Base-by-base conservation (phyloP, 2,888 invertebrate species). In the Merodon equestris region DNA sequence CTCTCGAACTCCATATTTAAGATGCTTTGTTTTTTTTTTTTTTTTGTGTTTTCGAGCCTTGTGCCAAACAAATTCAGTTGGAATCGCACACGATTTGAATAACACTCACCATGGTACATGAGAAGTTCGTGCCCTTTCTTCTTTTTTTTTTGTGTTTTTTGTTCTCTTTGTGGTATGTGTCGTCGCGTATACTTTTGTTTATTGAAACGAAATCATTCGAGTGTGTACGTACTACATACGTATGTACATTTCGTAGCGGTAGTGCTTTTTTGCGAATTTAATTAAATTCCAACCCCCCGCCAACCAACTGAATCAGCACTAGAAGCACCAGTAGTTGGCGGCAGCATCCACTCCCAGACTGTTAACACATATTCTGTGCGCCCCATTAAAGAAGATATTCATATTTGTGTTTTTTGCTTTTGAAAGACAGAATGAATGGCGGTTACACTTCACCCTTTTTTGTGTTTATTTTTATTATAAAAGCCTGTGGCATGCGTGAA, bases 301-400 rank as follows among this genome's bases (percentile, higher is more conserved):
- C 45, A 34, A 18, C 57, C 44, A n/a, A n/a, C n/a, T n/a, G n/a
- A n/a, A n/a, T n/a, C n/a, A n/a, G n/a, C n/a, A n/a, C n/a, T n/a
- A n/a, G n/a, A n/a, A 27, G 27, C 27, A 2, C 27, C 27, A 27
- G 27, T 7, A 2, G 3, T 27, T 27, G 27, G 27, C 7, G 7
- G 27, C 27, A 27, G 27, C 7, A 27, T 27, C 3, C 47, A 47
- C 45, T 27, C 5, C 12, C 19, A 53, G 53, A 45, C 53, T 44
- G 63, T 63, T 63, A 53, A 53, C 63, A 63, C 63, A 63, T 34
- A 61, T 61, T 57, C 34, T 10, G 53, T 63, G 63, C 45, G 63
- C 19, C 53, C 63, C 63, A 63, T 63, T 63, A 63, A 63, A 63
- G 63, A 53, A 44, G 44, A 63, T 53, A 63, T 63, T 63, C 63